Evolutionary conservation across 2,797 vertebrate species (phyloP).

Genomic region (Pseudomugil tenellus): DNA sequence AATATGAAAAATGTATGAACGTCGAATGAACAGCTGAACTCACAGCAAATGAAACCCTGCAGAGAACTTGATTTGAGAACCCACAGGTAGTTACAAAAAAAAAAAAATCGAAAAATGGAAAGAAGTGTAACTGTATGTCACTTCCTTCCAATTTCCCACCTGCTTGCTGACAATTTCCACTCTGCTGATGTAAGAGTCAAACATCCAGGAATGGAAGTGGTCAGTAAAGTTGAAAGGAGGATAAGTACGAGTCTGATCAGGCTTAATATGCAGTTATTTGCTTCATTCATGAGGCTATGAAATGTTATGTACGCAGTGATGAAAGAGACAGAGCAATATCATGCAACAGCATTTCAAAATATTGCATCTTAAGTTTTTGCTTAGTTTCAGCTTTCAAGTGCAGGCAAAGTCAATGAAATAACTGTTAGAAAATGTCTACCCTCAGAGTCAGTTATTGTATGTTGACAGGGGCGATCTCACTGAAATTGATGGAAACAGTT

Average conservation of each 20-base stretch:
- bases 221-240: conserved; percentile 56
- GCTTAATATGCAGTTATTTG: conserved; percentile 39
- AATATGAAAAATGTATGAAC: not conserved
- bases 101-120: conserved; percentile 29
- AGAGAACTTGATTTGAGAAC: conserved; percentile 44
- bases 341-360: not conserved
- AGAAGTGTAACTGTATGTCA: conserved; percentile 52
- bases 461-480: conserved; percentile 20
- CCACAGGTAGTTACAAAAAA: conserved; percentile 19
- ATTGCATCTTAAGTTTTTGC: not conserved
- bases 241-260: conserved; percentile 72
- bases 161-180: conserved; percentile 58
- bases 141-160: conserved; percentile 56
- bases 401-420: not conserved
- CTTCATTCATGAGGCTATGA: conserved; percentile 26
- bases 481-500: conserved; percentile 34
- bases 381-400: not conserved
- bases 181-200: conserved; percentile 42
- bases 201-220: conserved; percentile 37
- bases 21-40: conserved; percentile 38
- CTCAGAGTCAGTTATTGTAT: not conserved
- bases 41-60: conserved; percentile 35
- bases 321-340: not conserved
- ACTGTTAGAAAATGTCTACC: not conserved
- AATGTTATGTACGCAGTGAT: not conserved